Evolutionary conservation across 1,140 invertebrate species (phyloP).

Genomic region (Galendromus occidentalis): DNA sequence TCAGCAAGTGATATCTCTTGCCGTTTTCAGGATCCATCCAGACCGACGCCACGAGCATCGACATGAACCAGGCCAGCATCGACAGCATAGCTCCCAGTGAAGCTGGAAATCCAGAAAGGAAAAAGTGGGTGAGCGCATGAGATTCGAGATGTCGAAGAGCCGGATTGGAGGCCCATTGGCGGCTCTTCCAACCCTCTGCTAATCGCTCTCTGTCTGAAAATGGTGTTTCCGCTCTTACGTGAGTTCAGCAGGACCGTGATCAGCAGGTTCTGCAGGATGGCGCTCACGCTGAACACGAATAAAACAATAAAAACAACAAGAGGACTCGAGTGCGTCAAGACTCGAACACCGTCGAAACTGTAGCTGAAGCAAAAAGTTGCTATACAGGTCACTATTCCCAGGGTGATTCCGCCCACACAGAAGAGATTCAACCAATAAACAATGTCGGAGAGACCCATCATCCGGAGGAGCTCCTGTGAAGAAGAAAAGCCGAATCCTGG

Average conservation of each 20-base stretch:
- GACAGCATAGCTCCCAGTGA: neutral
- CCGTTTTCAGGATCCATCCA: neutral
- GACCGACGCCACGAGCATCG: neutral
- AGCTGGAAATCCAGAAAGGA: neutral
- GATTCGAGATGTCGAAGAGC: too few species aligned
- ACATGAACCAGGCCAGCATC: neutral
- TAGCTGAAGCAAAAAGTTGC: neutral
- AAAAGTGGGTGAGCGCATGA: neutral
- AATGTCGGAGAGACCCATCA: neutral
- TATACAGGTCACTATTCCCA: neutral
- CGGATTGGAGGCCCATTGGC: too few species aligned
- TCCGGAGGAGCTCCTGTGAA: neutral
- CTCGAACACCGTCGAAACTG: neutral
- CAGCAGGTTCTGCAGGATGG: neutral
- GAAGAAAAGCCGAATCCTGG: neutral
- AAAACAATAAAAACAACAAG: neutral
- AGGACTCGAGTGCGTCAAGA: neutral
- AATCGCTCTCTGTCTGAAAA: too few species aligned
- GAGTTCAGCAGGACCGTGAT: neutral
- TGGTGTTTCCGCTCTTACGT: neutral
- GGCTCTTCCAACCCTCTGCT: too few species aligned
- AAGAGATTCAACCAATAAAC: conserved; percentile 1
- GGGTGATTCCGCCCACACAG: neutral
- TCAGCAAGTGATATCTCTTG: neutral
- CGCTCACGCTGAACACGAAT: neutral